These are phyloP conservation scores for Gari tellinella DNA, from an alignment of 2,888 invertebrate species.

Conservation along the genomic window DNA sequence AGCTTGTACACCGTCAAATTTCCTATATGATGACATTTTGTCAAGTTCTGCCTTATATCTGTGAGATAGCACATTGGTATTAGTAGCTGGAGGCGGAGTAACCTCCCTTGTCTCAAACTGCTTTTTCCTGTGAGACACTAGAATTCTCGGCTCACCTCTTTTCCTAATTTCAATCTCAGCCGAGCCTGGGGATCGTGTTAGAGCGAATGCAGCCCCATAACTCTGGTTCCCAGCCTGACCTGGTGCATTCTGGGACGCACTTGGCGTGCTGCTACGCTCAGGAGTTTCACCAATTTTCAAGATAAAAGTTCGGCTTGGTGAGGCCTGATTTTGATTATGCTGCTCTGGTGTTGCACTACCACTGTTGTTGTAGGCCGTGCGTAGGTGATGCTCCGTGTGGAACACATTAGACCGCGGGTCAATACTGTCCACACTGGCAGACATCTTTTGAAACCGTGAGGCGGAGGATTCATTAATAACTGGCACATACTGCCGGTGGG, in stretches of 20 bases:
- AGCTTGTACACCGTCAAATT: slow-evolving; percentile 80
- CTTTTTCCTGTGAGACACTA: slow-evolving; percentile 76
- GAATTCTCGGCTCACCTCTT: slow-evolving; percentile 61
- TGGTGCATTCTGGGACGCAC: slow-evolving; percentile 23
- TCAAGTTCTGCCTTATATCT: slow-evolving; percentile 78
- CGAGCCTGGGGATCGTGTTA: slow-evolving; percentile 72
- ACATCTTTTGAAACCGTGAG: slow-evolving; percentile 58
- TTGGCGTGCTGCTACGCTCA: slow-evolving; percentile 49
- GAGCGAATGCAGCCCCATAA: slow-evolving; percentile 76
- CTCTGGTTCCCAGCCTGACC: slow-evolving; percentile 45
- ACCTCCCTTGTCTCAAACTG: slow-evolving; percentile 75
- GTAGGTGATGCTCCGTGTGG: slow-evolving; percentile 62
- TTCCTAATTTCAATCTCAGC: slow-evolving; percentile 70
- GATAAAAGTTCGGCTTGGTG: slow-evolving; percentile 64
- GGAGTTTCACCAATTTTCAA: slow-evolving; percentile 65
- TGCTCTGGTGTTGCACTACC: slow-evolving; percentile 53
- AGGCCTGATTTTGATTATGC: slow-evolving; percentile 54
- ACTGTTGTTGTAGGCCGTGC: slow-evolving; percentile 55
- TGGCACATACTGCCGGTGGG: slow-evolving; percentile 70
- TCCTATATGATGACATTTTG: slow-evolving; percentile 84
- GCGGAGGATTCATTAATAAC: slow-evolving; percentile 64
- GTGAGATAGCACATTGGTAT: slow-evolving; percentile 38
- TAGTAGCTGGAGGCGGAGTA: slow-evolving; percentile 33
- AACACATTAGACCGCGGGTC: slow-evolving; percentile 59
- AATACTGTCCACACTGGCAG: slow-evolving; percentile 70